phyloP scores from a whole-genome alignment of 2,797 vertebrate species.

The Pseudotriccus pelzelni region DNA sequence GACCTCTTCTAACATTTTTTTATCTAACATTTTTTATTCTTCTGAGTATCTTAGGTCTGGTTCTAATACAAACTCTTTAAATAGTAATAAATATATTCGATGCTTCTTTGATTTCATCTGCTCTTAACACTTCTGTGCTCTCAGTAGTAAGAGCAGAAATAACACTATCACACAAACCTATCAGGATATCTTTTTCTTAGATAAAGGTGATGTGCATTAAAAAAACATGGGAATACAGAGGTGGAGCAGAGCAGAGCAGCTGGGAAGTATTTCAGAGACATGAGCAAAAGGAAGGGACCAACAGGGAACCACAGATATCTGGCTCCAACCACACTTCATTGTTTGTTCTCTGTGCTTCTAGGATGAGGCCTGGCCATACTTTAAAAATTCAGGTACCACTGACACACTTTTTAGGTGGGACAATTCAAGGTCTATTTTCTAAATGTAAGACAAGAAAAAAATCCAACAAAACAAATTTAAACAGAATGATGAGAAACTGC shows the following conservation, averaged over 20 bases:
- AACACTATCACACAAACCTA: background rate
- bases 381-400: background rate
- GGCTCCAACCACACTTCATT: background rate
- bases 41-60: background rate
- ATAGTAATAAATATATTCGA: background rate
- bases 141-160: background rate
- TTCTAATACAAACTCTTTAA: background rate
- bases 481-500: background rate
- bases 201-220: background rate
- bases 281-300: background rate
- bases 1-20: background rate
- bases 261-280: background rate
- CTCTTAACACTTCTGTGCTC: background rate
- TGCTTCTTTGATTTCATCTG: background rate
- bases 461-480: background rate
- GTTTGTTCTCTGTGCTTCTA: background rate
- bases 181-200: background rate
- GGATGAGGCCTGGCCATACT: background rate
- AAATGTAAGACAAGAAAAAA: background rate
- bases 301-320: background rate
- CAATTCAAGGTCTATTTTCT: background rate
- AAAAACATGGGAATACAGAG: background rate
- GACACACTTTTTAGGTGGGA: background rate
- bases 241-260: background rate
- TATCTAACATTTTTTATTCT: background rate